Percentiles rank a stretch among this genome's conserved stretches.
phyloP scores from a whole-genome alignment of 2,113 vertebrate species.

The Aspidoscelis tigris region DNA sequence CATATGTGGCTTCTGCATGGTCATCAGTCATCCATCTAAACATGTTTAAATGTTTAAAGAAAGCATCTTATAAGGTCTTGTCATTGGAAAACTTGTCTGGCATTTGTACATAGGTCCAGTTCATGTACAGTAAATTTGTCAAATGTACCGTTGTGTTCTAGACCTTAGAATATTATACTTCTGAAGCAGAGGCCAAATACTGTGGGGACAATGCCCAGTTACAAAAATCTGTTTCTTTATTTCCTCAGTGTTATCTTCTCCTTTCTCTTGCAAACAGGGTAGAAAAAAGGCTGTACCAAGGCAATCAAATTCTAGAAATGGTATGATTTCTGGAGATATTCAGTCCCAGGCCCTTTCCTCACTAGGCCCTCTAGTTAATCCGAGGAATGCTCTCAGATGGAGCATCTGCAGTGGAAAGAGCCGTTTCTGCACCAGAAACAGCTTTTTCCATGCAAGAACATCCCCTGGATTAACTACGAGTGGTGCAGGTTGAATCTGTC shows the following conservation, averaged over 20 bases:
- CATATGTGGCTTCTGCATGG: not conserved
- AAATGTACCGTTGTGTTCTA: not conserved
- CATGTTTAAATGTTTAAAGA: not conserved
- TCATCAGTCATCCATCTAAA: not conserved
- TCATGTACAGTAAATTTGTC: not conserved
- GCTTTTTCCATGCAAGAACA: too few species aligned
- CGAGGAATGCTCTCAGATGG: too few species aligned
- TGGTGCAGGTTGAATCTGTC: too few species aligned
- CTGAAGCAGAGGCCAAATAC: conserved; percentile 2
- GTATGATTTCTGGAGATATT: not conserved
- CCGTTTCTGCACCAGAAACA: too few species aligned
- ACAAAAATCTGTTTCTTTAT: conserved; percentile 25
- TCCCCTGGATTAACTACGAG: too few species aligned
- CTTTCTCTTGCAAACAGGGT: not conserved
- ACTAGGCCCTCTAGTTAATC: too few species aligned
- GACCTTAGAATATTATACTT: not conserved
- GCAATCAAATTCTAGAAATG: not conserved
- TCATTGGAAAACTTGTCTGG: not conserved
- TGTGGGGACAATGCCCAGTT: not conserved
- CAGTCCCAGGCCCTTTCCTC: too few species aligned
- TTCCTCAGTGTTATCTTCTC: conserved; percentile 64
- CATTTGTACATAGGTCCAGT: not conserved
- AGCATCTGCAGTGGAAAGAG: too few species aligned
- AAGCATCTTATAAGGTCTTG: not conserved
- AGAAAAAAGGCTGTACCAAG: not conserved